Percentiles rank a stretch among this genome's conserved stretches.
phyloP scores from a whole-genome alignment of 2,888 invertebrate species.

The Sinelater perroti region DNA sequence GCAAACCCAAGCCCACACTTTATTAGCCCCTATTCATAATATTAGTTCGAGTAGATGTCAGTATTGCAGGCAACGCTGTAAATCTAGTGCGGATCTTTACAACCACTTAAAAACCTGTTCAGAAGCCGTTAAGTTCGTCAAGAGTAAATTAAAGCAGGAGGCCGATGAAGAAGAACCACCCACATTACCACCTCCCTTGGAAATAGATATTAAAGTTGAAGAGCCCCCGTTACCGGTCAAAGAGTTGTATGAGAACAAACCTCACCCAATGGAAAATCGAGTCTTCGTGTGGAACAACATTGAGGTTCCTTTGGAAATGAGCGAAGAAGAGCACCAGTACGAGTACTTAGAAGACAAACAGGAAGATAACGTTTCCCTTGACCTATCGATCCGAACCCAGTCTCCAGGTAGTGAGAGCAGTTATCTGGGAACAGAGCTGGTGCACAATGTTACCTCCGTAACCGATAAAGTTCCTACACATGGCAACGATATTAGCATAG shows the following conservation, averaged over 20 bases:
- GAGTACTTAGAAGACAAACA: constrained; percentile 56
- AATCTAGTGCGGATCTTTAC: constrained; percentile 81
- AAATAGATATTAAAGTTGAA: constrained; percentile 42
- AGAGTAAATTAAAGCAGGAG: constrained; percentile 52
- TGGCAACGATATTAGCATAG: constrained; percentile 66
- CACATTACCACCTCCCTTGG: constrained; percentile 1
- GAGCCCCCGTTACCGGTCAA: constrained; percentile 40
- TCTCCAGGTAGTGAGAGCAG: constrained; percentile 58
- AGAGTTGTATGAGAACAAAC: constrained; percentile 56
- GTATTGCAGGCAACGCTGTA: constrained; percentile 86
- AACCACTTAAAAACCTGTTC: constrained; percentile 78
- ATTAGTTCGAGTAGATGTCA: constrained; percentile 82
- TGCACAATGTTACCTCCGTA: constrained; percentile 48
- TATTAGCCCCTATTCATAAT: constrained; percentile 58
- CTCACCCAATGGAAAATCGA: constrained; percentile 82
- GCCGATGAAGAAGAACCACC: constrained; percentile 44
- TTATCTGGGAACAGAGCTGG: constrained; percentile 47
- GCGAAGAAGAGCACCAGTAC: constrained; percentile 53
- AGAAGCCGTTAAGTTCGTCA: constrained; percentile 61
- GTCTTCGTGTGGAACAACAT: constrained; percentile 85
- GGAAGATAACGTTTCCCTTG: constrained; percentile 57
- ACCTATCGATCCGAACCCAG: constrained; percentile 57
- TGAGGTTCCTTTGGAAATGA: constrained; percentile 59
- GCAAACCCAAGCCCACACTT: constrained; percentile 48
- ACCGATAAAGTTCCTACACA: constrained; percentile 70